Conservation (phyloP, 2,797 vertebrate genomes). For the Hyperoplus lanceolatus region DNA sequence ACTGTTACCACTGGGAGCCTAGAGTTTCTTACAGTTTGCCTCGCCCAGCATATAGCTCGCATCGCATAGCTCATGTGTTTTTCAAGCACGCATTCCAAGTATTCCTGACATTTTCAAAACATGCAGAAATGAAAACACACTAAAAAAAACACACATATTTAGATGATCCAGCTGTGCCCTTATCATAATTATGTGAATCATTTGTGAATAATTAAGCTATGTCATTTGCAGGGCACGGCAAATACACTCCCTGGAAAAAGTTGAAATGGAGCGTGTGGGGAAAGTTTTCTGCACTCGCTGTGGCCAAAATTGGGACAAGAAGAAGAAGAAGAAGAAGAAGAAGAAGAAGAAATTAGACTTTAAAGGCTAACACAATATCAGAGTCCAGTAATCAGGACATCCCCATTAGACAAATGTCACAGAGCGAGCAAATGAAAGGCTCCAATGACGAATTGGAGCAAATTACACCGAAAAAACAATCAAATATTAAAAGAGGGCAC, state of each 20-base stretch:
- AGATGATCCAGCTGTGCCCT: slow-evolving; percentile 52
- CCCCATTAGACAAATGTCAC: slow-evolving; percentile 83
- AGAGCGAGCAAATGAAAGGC: slow-evolving; percentile 80
- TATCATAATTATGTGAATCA: slow-evolving; percentile 64
- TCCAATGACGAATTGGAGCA: slow-evolving; percentile 88
- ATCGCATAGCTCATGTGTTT: slow-evolving; percentile 54
- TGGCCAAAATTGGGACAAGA: slow-evolving; percentile 75
- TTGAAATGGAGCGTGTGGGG: slow-evolving; percentile 61
- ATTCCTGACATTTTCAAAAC: slow-evolving; percentile 58
- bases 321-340: slow-evolving; percentile 72
- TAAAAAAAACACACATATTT: slow-evolving; percentile 66
- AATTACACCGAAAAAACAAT: slow-evolving; percentile 87
- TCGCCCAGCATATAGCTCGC: slow-evolving; percentile 13
- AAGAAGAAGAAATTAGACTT: slow-evolving; percentile 80
- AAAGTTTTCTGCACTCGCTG: slow-evolving; percentile 69
- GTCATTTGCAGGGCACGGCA: slow-evolving; percentile 58
- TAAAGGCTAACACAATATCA: slow-evolving; percentile 80
- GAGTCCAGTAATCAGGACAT: slow-evolving; percentile 82
- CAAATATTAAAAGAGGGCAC: slow-evolving; percentile 90
- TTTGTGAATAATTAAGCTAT: slow-evolving; percentile 67
- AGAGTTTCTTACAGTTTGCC: slow-evolving; percentile 17
- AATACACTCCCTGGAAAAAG: slow-evolving; percentile 64
- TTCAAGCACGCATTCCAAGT: slow-evolving; percentile 56
- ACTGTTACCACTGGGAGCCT: slow-evolving; percentile 33
- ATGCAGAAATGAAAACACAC: slow-evolving; percentile 56